Evolutionary conservation across 2,888 invertebrate genomes (phyloP).

Genomic region (Lithodes maja): DNA sequence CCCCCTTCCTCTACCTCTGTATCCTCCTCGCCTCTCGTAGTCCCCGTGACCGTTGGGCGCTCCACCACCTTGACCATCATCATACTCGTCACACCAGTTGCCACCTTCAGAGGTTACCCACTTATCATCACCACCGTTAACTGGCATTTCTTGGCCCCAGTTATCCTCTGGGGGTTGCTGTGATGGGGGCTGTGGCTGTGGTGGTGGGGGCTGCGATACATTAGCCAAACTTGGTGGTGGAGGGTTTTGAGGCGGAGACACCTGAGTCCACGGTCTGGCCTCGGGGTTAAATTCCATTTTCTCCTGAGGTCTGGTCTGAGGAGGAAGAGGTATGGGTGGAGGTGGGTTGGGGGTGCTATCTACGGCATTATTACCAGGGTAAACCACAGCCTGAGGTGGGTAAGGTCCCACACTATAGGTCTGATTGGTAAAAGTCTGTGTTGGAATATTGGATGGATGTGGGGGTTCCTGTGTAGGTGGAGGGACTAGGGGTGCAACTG

Average conservation of each 20-base stretch:
- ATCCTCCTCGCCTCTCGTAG: slow-evolving; percentile 52
- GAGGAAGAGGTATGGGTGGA: slow-evolving; percentile 66
- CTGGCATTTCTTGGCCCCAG: slow-evolving; percentile 47
- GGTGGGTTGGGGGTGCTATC: slow-evolving; percentile 70
- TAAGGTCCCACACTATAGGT: slow-evolving; percentile 77
- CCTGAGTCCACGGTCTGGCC: slow-evolving; percentile 58
- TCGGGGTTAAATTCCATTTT: slow-evolving; percentile 65
- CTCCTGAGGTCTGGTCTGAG: slow-evolving; percentile 54
- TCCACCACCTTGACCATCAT: slow-evolving; percentile 18
- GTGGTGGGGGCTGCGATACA: slow-evolving; percentile 35
- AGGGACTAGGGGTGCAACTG: slow-evolving; percentile 48
- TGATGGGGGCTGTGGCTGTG: slow-evolving; percentile 16
- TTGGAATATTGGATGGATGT: slow-evolving; percentile 78
- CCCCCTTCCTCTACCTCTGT: slow-evolving; percentile 43
- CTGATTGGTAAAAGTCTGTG: slow-evolving; percentile 91
- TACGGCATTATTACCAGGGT: slow-evolving; percentile 70
- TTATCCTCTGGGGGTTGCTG: slow-evolving; percentile 43
- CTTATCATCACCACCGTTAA: slow-evolving; percentile 64
- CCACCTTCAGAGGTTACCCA: slow-evolving; percentile 48
- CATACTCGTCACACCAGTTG: slow-evolving; percentile 52
- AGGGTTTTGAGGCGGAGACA: slow-evolving; percentile 39
- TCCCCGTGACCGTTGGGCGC: slow-evolving; percentile 52
- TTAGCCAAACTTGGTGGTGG: slow-evolving; percentile 26
- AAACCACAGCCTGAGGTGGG: slow-evolving; percentile 73
- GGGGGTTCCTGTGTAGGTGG: slow-evolving; percentile 55